Evolutionary conservation across 2,113 vertebrate species (phyloP).

Genomic region (Petroica traversi): DNA sequence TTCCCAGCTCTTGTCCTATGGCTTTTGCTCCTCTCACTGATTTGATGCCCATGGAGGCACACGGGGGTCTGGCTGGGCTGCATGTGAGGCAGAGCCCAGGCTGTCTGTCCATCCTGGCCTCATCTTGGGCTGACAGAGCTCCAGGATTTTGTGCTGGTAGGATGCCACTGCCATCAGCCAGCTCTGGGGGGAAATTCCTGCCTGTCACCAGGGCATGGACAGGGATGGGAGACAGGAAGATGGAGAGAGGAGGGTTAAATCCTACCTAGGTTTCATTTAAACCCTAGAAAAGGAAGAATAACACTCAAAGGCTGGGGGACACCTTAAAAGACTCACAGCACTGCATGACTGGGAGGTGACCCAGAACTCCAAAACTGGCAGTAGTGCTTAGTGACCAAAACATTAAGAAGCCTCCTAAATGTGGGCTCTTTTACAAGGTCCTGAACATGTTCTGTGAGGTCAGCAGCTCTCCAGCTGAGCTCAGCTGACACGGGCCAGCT

Average conservation of each 20-base stretch:
- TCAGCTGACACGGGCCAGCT: background rate
- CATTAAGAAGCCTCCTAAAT: background rate
- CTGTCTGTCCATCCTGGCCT: background rate
- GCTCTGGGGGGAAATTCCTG: background rate
- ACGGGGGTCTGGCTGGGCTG: background rate
- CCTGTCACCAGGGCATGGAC: background rate
- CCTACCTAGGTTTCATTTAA: background rate
- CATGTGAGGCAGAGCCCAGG: background rate
- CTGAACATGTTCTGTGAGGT: background rate
- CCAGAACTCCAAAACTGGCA: background rate
- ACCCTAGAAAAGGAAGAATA: background rate
- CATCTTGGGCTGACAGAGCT: rapidly evolving
- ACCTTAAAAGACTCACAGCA: background rate
- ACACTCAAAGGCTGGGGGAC: background rate
- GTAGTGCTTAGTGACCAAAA: background rate
- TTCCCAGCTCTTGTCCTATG: background rate
- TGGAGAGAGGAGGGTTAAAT: background rate
- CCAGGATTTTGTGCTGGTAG: background rate
- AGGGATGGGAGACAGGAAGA: background rate
- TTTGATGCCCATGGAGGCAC: rapidly evolving
- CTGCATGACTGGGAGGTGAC: background rate
- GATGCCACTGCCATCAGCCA: background rate
- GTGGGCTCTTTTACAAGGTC: background rate
- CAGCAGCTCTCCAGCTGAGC: background rate
- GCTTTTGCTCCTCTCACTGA: background rate